phyloP scores from a whole-genome alignment of 1,140 invertebrate genomes.

The Xylocopa sonorina region DNA sequence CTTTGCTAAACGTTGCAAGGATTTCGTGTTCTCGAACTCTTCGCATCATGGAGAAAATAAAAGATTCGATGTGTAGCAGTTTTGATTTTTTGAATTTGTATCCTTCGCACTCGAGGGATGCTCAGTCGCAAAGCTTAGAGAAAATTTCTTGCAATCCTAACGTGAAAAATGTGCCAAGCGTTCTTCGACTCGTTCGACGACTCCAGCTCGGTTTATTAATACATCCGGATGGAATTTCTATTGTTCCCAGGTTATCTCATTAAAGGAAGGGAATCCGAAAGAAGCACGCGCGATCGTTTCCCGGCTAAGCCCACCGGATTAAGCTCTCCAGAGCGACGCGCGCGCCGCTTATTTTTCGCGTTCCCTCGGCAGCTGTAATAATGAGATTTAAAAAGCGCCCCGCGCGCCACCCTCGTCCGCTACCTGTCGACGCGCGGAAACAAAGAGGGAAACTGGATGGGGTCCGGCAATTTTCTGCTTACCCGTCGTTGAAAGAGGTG shows the following conservation, averaged over 20 bases:
- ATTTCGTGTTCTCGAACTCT: neutral
- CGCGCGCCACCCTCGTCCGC: too few relatives aligned
- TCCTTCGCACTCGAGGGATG: too few relatives aligned
- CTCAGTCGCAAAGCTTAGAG: too few relatives aligned
- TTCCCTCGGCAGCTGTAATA: conserved; percentile 67
- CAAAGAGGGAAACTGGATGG: conserved; percentile 31
- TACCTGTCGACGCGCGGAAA: conserved; percentile 48
- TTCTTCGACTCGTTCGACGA: too few relatives aligned
- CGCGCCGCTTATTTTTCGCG: conserved; percentile 67
- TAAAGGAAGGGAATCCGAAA: conserved; percentile 63
- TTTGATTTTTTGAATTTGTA: too few relatives aligned
- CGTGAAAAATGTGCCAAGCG: too few relatives aligned
- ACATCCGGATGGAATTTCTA: too few relatives aligned
- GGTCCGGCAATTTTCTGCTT: conserved; percentile 67
- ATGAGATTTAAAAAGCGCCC: conserved; percentile 71
- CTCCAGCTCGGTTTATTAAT: too few relatives aligned
- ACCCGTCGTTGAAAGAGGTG: conserved; percentile 47
- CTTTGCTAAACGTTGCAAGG: conserved; percentile 5
- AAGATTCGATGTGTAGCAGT: too few relatives aligned
- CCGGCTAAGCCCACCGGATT: conserved; percentile 63
- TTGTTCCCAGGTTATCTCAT: conserved; percentile 59
- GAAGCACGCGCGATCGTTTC: conserved; percentile 54
- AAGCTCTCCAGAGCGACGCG: conserved; percentile 51
- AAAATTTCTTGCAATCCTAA: too few relatives aligned
- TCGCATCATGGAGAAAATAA: too few relatives aligned